These are phyloP conservation scores for Leistus spinibarbis DNA, from an alignment of 2,888 invertebrate genomes.

Conservation along the genomic window DNA sequence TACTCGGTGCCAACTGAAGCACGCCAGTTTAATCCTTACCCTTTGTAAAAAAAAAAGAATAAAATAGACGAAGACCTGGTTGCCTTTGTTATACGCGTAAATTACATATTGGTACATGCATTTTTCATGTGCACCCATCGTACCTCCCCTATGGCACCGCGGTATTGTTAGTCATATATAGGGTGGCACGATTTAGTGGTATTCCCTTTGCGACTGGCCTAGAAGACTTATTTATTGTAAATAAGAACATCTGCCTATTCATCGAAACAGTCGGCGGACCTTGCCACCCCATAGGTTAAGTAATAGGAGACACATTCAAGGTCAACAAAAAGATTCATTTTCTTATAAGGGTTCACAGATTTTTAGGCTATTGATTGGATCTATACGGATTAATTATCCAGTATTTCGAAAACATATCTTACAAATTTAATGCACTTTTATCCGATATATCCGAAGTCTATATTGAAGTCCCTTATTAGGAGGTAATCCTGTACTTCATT, in stretches of 20 bases:
- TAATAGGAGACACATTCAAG: too few species aligned
- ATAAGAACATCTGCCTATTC: conserved; percentile 37
- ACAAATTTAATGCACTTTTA: too few species aligned
- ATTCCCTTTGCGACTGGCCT: background rate
- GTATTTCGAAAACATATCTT: too few species aligned
- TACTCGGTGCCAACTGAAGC: conserved; percentile 27
- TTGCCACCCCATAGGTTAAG: background rate
- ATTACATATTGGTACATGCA: conserved; percentile 45
- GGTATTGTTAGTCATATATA: background rate
- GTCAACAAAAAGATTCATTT: too few species aligned
- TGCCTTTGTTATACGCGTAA: conserved; percentile 45
- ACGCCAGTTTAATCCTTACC: conserved; percentile 24
- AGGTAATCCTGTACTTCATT: too few species aligned
- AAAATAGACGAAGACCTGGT: conserved; percentile 22
- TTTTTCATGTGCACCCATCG: conserved; percentile 42
- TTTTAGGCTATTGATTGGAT: too few species aligned
- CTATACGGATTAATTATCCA: too few species aligned
- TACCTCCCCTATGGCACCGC: background rate
- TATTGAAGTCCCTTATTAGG: too few species aligned
- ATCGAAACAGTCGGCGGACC: conserved; percentile 20
- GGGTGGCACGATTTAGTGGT: conserved; percentile 6
- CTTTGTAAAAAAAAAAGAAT: conserved; percentile 24
- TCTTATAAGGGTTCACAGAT: too few species aligned
- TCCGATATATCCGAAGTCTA: too few species aligned
- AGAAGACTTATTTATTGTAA: conserved; percentile 34